Conservation (phyloP, 2,888 invertebrate species). For the Drosophila rubida region DNA sequence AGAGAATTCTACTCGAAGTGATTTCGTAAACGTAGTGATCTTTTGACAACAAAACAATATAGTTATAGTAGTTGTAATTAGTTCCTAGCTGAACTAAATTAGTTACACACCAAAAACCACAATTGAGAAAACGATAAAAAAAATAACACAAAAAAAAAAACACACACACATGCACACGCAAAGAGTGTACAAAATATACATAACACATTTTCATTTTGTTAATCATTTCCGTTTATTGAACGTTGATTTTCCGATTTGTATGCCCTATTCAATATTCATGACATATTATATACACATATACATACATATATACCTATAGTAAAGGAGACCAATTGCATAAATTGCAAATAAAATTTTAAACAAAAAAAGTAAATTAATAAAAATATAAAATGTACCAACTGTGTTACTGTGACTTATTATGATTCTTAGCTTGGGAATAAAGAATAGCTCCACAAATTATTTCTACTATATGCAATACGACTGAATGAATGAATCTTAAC, state of each 20-base stretch:
- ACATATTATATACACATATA: constrained; percentile 47
- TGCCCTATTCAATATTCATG: constrained; percentile 69
- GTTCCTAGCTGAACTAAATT: constrained; percentile 66
- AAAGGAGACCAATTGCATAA: constrained; percentile 43
- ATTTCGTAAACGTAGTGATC: constrained; percentile 76
- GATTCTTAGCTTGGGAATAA: not conserved
- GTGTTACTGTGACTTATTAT: not conserved
- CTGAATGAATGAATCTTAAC: too few species aligned
- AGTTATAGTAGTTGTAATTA: constrained; percentile 66
- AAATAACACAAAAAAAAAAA: constrained; percentile 15
- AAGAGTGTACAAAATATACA: constrained; percentile 34
- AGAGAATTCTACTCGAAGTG: constrained; percentile 68
- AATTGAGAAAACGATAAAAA: not conserved
- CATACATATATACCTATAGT: constrained; percentile 29
- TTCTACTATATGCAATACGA: too few species aligned
- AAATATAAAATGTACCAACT: constrained; percentile 3
- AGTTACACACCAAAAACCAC: constrained; percentile 37
- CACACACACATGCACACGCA: constrained; percentile 12
- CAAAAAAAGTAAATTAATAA: constrained; percentile 21
- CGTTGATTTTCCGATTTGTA: constrained; percentile 43
- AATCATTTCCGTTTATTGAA: constrained; percentile 33
- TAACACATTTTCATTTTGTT: constrained; percentile 40
- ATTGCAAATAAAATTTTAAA: constrained; percentile 45
- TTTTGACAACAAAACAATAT: constrained; percentile 60
- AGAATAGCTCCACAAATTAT: too few species aligned